Conservation (phyloP, 2,888 invertebrate species). For the Pterostichus niger region DNA sequence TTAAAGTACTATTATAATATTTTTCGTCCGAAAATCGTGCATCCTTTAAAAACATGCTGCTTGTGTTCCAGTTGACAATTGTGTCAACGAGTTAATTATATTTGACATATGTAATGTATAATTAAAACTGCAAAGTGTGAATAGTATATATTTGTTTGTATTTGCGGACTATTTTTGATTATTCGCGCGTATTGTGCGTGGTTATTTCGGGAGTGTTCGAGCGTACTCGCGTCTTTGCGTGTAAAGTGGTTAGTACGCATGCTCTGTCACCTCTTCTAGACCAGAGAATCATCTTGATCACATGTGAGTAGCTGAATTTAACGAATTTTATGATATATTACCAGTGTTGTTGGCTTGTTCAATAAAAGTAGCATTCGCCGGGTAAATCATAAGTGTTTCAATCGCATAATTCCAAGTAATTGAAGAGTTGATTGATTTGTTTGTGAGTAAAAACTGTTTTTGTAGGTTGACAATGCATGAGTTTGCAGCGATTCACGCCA, state of each 20-base stretch:
- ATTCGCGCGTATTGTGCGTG: constrained; percentile 58
- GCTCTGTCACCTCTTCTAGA: constrained; percentile 88
- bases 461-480: constrained; percentile 75
- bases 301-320: constrained; percentile 89
- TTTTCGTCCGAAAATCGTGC: no score
- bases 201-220: constrained; percentile 44
- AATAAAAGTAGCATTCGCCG: constrained; percentile 32
- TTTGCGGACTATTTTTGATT: constrained; percentile 32
- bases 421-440: constrained; percentile 7
- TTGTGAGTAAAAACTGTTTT: constrained; percentile 66
- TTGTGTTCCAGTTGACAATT: not conserved
- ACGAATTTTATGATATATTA: constrained; percentile 77
- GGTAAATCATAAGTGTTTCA: constrained; percentile 13
- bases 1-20: no score
- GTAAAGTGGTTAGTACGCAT: constrained; percentile 80
- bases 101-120: not conserved
- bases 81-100: not conserved
- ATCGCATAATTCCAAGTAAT: not conserved
- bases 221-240: constrained; percentile 66
- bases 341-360: constrained; percentile 77
- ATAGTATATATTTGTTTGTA: not conserved
- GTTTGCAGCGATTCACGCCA: constrained; percentile 78
- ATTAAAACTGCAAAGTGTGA: no score
- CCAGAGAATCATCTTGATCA: constrained; percentile 93
- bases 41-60: no score